A percentile compares a stretch with the other conserved stretches of the same genome.
phyloP scores from a whole-genome alignment of 1,140 invertebrate genomes.

The Fopius arisanus region DNA sequence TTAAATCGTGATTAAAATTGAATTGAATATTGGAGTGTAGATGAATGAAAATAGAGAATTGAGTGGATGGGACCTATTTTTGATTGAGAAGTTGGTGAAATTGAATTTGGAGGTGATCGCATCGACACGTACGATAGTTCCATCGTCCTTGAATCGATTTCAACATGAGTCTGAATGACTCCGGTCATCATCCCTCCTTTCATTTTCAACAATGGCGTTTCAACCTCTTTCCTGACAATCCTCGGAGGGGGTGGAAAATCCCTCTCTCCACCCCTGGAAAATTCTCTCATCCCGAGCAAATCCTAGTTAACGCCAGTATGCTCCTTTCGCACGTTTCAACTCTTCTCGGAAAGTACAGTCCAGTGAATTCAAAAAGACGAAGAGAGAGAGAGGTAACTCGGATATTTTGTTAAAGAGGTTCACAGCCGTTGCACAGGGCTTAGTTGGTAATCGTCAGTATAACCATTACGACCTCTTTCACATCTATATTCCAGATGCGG shows the following conservation, averaged over 20 bases:
- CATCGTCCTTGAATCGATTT: no score
- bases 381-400: not conserved
- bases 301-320: slow-evolving; percentile 13
- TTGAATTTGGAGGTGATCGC: no score
- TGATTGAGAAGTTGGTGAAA: no score
- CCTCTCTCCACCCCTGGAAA: no score
- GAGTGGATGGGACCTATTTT: no score
- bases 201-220: not conserved
- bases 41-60: no score
- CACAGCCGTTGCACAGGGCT: not conserved
- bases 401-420: slow-evolving; percentile 13
- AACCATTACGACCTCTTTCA: slow-evolving; percentile 4
- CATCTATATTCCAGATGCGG: not conserved
- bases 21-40: no score
- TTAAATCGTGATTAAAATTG: no score
- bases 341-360: not conserved
- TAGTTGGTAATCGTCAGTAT: slow-evolving; percentile 6
- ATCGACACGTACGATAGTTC: no score
- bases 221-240: not conserved
- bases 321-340: slow-evolving; percentile 10
- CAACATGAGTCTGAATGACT: no score
- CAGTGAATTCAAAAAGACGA: slow-evolving; percentile 5
- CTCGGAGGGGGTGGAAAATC: not conserved
- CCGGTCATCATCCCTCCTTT: not conserved
- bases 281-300: slow-evolving; percentile 7